Base-by-base conservation (phyloP, 1,140 invertebrate genomes). In the Lasaia peninsularis region DNA sequence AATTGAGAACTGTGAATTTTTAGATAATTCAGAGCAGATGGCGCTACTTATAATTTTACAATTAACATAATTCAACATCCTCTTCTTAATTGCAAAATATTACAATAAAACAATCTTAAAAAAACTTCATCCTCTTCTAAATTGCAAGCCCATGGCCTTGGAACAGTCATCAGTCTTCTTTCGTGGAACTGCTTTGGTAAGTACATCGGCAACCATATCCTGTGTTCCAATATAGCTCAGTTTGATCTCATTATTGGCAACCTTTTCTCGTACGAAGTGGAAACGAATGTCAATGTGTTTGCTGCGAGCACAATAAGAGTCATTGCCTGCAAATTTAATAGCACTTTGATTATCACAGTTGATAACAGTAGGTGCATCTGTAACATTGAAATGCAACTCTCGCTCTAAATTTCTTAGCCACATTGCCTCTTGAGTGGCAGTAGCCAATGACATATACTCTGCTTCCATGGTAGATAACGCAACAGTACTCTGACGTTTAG, bases 281-380 rank as follows among this genome's bases (percentile, higher is more conserved):
- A 21, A 35, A 10, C 52, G 3, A 11, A 54, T 20, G 20, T 54
- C 52, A 24, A 54, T 54, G 10, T 40, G 52, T n/a, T 54, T 40
- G 12, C 52, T 40, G 16, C 52, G 52, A n/a, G 31, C 33, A 54
- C 18, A 37, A 21, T 54, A 54, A 14, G 20, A 37, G 12, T 54
- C 34, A 40, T 21, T 54, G 6, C 34, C 34, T 54, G 34, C 33
- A 54, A 54, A 37, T 37, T 40, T 37, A 14, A 54, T 54, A 9
- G n/a, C 52, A 54, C 52, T 54, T 54, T 54, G 52, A 52, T 52
- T 52, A 52, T 52, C 50, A 52, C 50, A 52, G 5, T 31, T 14
- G 16, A 52, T 52, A 10, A 52, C 24, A 11, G 24, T 52, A 18
- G 50, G 50, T 52, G 50, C 4, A 14, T 16, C 28, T 52, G 12